A percentile compares a stretch with the other conserved stretches of the same genome.
phyloP scores from a whole-genome alignment of 2,888 invertebrate genomes.

The Drosophila phalerata region DNA sequence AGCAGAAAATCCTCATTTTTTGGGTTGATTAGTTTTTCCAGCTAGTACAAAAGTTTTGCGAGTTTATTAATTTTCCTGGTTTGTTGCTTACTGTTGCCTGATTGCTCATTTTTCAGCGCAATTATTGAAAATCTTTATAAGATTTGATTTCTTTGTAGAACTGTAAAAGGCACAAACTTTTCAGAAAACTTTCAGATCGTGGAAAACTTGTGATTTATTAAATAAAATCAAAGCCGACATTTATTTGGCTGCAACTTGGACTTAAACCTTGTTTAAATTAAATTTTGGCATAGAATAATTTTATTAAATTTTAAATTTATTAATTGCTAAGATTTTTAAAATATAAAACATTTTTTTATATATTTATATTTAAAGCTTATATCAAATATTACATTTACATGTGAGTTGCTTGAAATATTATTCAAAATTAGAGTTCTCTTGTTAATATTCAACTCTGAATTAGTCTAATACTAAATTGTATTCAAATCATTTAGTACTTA shows the following conservation, averaged over 20 bases:
- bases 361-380: neutral
- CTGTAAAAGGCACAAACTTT: neutral
- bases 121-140: slow-evolving; percentile 14
- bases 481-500: neutral
- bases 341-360: neutral
- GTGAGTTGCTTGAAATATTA: neutral
- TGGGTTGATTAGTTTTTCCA: slow-evolving; percentile 51
- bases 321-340: neutral
- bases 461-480: neutral
- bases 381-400: neutral
- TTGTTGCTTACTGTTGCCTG: slow-evolving; percentile 22
- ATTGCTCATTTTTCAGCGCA: slow-evolving; percentile 41
- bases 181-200: neutral
- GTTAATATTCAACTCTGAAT: neutral
- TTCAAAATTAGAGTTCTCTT: neutral
- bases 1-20: slow-evolving; percentile 40
- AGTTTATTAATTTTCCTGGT: slow-evolving; percentile 56
- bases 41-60: slow-evolving; percentile 51
- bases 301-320: neutral
- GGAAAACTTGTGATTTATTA: slow-evolving; percentile 7
- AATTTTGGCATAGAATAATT: neutral
- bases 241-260: slow-evolving; percentile 2
- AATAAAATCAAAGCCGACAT: neutral
- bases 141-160: slow-evolving; percentile 10
- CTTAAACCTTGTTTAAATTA: neutral